Percentiles rank a stretch among this genome's conserved stretches.
phyloP scores from a whole-genome alignment of 2,888 invertebrate genomes.

The Nematopogon swammerdamellus region DNA sequence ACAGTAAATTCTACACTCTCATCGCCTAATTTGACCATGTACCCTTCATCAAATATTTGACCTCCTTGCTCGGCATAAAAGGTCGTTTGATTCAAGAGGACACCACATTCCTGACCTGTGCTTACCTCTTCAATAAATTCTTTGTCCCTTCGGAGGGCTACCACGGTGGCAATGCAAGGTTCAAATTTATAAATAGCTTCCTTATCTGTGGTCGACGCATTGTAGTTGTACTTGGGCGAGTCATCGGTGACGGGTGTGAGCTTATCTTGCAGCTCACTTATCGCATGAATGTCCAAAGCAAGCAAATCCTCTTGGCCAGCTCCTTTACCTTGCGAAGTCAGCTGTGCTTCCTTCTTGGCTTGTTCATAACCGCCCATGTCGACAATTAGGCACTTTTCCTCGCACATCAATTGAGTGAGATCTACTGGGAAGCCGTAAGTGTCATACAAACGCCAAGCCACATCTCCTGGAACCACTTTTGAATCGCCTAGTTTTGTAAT shows the following conservation, averaged over 20 bases:
- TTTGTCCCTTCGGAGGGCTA: conserved; percentile 78
- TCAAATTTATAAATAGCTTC: conserved; percentile 76
- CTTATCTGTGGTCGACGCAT: conserved; percentile 57
- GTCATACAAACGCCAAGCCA: conserved; percentile 98
- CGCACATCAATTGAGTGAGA: conserved; percentile 95
- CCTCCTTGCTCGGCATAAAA: conserved; percentile 99
- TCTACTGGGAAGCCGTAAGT: conserved; percentile 99
- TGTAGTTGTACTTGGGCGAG: conserved; percentile 87
- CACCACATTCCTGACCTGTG: conserved; percentile 86
- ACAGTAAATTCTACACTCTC: conserved; percentile 90
- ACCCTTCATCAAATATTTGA: conserved; percentile 96
- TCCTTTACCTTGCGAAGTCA: conserved; percentile 85
- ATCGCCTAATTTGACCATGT: conserved; percentile 76
- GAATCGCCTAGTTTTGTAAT: conserved; percentile 74
- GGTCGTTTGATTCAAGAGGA: conserved; percentile 86
- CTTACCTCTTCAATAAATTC: conserved; percentile 79
- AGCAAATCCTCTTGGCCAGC: conserved; percentile 78
- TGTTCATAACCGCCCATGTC: conserved; percentile 92
- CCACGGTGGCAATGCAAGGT: conserved; percentile 69
- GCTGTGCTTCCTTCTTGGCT: conserved; percentile 84
- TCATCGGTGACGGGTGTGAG: conserved; percentile 84
- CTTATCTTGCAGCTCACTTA: conserved; percentile 81
- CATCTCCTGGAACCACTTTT: conserved; percentile 84
- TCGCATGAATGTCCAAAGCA: conserved; percentile 92
- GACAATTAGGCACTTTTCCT: conserved; percentile 86